These are phyloP conservation scores for Ranitomeya imitator DNA, from an alignment of 2,113 vertebrate species.

Conservation along the genomic window DNA sequence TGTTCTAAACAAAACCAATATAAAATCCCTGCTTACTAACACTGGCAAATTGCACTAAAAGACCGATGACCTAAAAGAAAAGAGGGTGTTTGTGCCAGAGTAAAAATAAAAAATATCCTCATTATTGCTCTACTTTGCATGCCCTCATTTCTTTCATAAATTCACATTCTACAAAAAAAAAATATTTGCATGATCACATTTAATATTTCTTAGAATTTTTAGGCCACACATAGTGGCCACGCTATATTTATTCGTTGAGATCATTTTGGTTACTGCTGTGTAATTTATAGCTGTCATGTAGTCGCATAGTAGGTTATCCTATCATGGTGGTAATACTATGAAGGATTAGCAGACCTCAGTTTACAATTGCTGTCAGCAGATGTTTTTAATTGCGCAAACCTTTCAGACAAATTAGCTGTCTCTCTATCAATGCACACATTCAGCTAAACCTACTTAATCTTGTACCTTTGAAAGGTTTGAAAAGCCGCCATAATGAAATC, in stretches of 20 bases:
- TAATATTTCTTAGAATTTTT: neutral
- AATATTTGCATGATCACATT: neutral
- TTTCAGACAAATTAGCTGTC: conserved; percentile 47
- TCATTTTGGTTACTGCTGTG: neutral
- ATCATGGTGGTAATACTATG: neutral
- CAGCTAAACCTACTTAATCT: conserved; percentile 36
- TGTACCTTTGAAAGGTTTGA: neutral
- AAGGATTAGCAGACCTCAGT: neutral
- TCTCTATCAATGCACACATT: conserved; percentile 43
- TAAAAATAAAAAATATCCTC: too few species aligned
- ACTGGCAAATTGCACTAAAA: too few species aligned
- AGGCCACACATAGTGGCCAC: neutral
- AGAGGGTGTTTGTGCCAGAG: too few species aligned
- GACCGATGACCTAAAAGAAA: too few species aligned
- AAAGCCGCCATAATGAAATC: conserved; percentile 14
- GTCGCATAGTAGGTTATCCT: neutral
- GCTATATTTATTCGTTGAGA: neutral
- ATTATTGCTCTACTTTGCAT: too few species aligned
- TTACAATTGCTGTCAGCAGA: conserved; percentile 27
- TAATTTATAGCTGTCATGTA: neutral
- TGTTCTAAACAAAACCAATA: too few species aligned
- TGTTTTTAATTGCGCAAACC: conserved; percentile 42
- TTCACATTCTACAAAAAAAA: neutral
- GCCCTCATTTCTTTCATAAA: too few species aligned
- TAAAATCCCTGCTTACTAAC: too few species aligned